phyloP scores from a whole-genome alignment of 2,113 vertebrate species.

The Limnothrissa miodon region DNA sequence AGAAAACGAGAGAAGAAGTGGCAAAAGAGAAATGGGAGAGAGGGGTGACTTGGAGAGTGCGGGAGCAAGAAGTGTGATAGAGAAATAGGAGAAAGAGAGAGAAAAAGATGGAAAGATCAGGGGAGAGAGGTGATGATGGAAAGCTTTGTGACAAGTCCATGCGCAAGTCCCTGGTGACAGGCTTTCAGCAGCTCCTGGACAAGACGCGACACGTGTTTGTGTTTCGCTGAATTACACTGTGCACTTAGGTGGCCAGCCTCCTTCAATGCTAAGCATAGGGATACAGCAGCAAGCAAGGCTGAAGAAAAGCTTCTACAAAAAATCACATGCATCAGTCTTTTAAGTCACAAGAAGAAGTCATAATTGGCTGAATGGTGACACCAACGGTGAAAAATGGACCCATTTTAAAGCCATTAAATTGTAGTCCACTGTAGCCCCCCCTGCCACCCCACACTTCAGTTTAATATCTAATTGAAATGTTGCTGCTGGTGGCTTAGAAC shows the following conservation, averaged over 20 bases:
- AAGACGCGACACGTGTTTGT: background rate
- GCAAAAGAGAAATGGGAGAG: background rate
- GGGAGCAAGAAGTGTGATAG: background rate
- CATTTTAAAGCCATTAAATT: background rate
- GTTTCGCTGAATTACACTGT: background rate
- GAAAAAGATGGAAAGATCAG: conserved; percentile 12
- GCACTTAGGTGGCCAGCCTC: background rate
- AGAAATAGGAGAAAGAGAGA: conserved; percentile 29
- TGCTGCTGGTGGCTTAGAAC: conserved; percentile 38
- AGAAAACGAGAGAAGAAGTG: background rate
- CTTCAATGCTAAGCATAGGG: background rate
- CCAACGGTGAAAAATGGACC: background rate
- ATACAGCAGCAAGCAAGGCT: no score
- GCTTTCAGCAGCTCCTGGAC: conserved; percentile 42
- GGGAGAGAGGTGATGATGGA: conserved; percentile 34
- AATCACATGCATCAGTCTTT: background rate
- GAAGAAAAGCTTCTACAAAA: no score
- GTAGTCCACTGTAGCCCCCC: background rate
- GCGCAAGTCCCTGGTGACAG: conserved; percentile 44
- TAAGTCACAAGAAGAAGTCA: background rate
- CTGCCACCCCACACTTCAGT: background rate
- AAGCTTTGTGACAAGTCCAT: conserved; percentile 46
- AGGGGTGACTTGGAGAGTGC: background rate
- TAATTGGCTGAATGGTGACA: background rate
- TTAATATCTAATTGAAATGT: conserved; percentile 41